Base-by-base conservation (phyloP, 2,888 invertebrate genomes). In the Malthinus seriepunctatus region DNA sequence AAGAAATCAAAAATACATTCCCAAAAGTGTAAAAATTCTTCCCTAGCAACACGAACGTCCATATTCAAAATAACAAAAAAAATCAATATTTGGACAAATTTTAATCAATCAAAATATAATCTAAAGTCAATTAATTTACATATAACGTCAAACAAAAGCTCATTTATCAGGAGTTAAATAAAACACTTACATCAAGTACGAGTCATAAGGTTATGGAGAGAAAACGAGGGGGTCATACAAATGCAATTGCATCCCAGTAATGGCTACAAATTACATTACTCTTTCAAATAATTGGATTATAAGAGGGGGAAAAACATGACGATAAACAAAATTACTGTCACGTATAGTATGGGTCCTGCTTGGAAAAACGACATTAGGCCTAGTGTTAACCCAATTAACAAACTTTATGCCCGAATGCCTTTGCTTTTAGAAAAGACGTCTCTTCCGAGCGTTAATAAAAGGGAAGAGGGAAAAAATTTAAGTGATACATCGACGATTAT, bases 271-370 rank as follows among this genome's bases (percentile, higher is more conserved):
- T 66, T 65, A 50, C 62, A 65, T 66, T 66, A 66, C 58, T 56
- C 45, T 48, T 59, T 23, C 23, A 56, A 53, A 62, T 66, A 70
- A 75, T 75, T 71, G 71, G 74, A 75, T 76, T 74, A 73, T 67
- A 65, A 68, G 64, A 63, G 65, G 39, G 39, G 39, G 39, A 23
- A 23, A n/a, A 23, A 42, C 39, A 42, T 53, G 62, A 62, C 68
- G 67, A 76, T 76, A 77, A 76, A 76, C 76, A 76, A 77, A 77
- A 78, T 78, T 77, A 78, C 73, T 76, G 77, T 77, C 76, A 69
- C 69, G 69, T 69, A 69, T 69, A 67, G 71, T 55, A 49, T 56
- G 63, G 63, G 53, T 47, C 60, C 56, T n/a, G 57, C 61, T 53
- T 23, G 45, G 55, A 56, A 60, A 51, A 63, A 63, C 69, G 69